phyloP scores from a whole-genome alignment of 92 coral and sea anemone species.

The Zoanthus sociatus region DNA sequence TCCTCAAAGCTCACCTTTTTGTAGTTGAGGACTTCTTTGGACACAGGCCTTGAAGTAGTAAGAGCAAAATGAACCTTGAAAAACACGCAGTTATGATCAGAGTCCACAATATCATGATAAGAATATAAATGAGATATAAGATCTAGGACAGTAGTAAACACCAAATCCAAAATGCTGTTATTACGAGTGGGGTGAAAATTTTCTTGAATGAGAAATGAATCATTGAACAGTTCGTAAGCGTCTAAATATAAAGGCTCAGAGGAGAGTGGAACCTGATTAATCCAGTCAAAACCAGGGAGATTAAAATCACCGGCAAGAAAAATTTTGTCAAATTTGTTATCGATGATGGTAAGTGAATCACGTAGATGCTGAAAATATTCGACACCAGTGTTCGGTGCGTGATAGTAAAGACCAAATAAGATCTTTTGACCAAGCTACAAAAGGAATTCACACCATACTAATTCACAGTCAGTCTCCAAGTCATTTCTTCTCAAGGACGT shows the following conservation, averaged over 20 bases:
- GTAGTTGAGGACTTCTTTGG: background rate
- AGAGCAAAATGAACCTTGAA: slow-evolving; percentile 2
- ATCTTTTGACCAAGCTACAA: slow-evolving; percentile 26
- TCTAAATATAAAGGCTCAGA: slow-evolving; percentile 49
- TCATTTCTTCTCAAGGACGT: slow-evolving; percentile 23
- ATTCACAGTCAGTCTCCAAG: slow-evolving; percentile 41
- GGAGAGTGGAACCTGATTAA: slow-evolving; percentile 55
- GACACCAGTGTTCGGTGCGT: slow-evolving; percentile 50
- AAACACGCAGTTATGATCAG: slow-evolving; percentile 54
- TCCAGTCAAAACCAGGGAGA: slow-evolving; percentile 63
- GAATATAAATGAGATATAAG: background rate
- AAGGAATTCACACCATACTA: slow-evolving; percentile 32
- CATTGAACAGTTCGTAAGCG: slow-evolving; percentile 55
- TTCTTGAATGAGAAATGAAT: slow-evolving; percentile 55
- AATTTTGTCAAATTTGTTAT: slow-evolving; percentile 52
- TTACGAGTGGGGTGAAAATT: slow-evolving; percentile 20
- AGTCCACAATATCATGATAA: slow-evolving; percentile 26
- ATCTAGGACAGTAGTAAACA: slow-evolving; percentile 48
- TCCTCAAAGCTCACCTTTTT: slow-evolving; percentile 26
- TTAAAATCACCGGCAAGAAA: slow-evolving; percentile 60
- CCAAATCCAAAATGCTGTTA: slow-evolving; percentile 42
- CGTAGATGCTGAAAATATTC: slow-evolving; percentile 46
- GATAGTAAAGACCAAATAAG: slow-evolving; percentile 52
- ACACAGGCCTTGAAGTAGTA: background rate
- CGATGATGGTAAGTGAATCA: slow-evolving; percentile 43